Percentiles rank a stretch among this genome's conserved stretches.
phyloP scores from a whole-genome alignment of 2,113 vertebrate genomes.

The Garra rufa region DNA sequence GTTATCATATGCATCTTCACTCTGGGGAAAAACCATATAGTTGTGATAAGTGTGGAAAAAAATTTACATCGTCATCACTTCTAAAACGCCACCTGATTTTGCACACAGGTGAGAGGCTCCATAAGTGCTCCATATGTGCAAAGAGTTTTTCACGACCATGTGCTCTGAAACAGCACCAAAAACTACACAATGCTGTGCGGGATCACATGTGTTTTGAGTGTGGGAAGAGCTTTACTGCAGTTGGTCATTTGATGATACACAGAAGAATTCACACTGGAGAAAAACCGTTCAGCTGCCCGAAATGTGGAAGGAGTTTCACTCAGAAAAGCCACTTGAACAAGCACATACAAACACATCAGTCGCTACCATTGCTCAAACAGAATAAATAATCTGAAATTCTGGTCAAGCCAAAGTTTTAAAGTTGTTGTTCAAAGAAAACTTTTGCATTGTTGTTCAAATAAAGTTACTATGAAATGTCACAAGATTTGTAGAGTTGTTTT shows the following conservation, averaged over 20 bases:
- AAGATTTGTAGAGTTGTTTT: too few relatives aligned
- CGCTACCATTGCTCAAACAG: neutral
- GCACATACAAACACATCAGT: neutral
- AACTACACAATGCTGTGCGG: neutral
- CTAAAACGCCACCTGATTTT: neutral
- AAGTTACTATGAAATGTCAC: too few relatives aligned
- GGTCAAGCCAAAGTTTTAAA: neutral
- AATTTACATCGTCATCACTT: neutral
- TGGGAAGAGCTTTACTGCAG: neutral
- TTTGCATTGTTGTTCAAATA: too few relatives aligned
- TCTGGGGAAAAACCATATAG: too few relatives aligned
- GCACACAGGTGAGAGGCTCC: neutral
- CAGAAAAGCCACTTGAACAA: neutral
- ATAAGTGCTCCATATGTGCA: neutral
- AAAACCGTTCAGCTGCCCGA: neutral
- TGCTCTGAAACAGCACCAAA: neutral
- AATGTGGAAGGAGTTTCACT: neutral
- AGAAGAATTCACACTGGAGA: neutral
- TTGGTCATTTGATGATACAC: neutral
- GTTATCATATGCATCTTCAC: too few relatives aligned
- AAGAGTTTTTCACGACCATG: neutral
- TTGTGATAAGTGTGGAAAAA: neutral
- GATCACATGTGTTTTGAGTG: constrained; percentile 1
- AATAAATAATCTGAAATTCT: neutral
- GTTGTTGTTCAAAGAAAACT: neutral